Conservation (phyloP, 2,113 vertebrate species). For the Myanophis thanlyinensis region DNA sequence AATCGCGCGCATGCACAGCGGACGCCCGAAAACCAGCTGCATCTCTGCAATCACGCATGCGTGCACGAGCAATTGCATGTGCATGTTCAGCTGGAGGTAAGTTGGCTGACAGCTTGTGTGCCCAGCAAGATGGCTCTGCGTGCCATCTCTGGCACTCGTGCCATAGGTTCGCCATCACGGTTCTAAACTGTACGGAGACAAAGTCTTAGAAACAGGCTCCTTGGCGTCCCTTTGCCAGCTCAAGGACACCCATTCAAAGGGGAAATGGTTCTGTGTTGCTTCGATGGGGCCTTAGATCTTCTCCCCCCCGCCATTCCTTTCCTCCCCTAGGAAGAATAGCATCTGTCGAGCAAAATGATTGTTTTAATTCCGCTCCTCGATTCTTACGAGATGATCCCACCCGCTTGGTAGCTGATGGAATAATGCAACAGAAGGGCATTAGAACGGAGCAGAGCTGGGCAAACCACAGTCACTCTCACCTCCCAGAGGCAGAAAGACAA, state of each 20-base stretch:
- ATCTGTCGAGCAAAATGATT: conserved; percentile 50
- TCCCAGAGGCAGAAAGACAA: neutral
- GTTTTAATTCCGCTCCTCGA: conserved; percentile 57
- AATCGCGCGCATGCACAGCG: too few species aligned
- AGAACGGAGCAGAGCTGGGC: neutral
- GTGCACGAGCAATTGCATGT: too few species aligned
- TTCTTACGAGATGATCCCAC: conserved; percentile 14
- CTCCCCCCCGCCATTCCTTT: neutral
- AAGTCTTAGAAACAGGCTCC: conserved; percentile 20
- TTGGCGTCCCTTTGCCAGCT: conserved; percentile 32
- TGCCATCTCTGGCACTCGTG: too few species aligned
- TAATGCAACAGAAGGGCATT: neutral
- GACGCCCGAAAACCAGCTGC: too few species aligned
- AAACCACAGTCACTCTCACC: too few species aligned
- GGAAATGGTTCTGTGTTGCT: conserved; percentile 56
- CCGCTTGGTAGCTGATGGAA: neutral
- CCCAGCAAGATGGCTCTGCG: conserved; percentile 47
- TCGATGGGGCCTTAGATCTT: conserved; percentile 39
- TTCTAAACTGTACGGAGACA: conserved; percentile 55
- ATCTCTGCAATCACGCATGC: too few species aligned
- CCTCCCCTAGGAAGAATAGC: conserved; percentile 34
- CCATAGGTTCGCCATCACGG: conserved; percentile 47
- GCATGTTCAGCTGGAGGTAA: too few species aligned
- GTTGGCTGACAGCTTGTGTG: too few species aligned
- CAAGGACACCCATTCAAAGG: conserved; percentile 66